Percentiles rank a stretch among this genome's conserved stretches.
Conservation (phyloP, 2,888 invertebrate genomes). For the Pseudanteris insignis region DNA sequence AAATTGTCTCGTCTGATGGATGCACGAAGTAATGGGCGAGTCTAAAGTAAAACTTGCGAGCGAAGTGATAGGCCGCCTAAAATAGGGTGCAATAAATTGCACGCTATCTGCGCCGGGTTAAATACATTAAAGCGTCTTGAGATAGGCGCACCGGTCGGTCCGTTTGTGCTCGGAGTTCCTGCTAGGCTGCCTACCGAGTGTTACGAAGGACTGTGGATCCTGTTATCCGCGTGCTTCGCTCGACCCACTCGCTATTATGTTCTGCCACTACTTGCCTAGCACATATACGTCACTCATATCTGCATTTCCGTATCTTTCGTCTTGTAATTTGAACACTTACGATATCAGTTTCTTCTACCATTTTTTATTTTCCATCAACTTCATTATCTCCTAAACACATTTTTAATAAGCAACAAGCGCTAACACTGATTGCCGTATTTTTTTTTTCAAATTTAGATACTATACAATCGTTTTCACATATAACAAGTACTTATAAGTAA, state of each 20-base stretch:
- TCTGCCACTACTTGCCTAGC: slow-evolving; percentile 40
- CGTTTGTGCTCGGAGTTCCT: slow-evolving; percentile 60
- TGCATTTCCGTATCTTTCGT: slow-evolving; percentile 40
- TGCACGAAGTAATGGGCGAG: slow-evolving; percentile 34
- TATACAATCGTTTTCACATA: too few relatives aligned
- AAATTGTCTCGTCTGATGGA: slow-evolving; percentile 28
- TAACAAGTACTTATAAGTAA: too few relatives aligned
- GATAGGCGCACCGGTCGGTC: slow-evolving; percentile 58
- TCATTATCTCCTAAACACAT: slow-evolving; percentile 21
- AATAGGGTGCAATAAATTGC: slow-evolving; percentile 65
- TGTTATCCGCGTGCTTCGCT: slow-evolving; percentile 38
- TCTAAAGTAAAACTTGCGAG: slow-evolving; percentile 50
- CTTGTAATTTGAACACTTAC: slow-evolving; percentile 30
- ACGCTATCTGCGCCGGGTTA: slow-evolving; percentile 64
- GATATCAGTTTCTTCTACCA: slow-evolving; percentile 29
- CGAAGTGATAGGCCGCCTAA: slow-evolving; percentile 56
- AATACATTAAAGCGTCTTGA: slow-evolving; percentile 65
- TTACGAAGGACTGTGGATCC: slow-evolving; percentile 42
- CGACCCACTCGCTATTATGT: slow-evolving; percentile 42
- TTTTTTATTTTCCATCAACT: slow-evolving; percentile 13
- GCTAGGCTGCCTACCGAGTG: too few relatives aligned
- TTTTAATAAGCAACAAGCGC: too few relatives aligned
- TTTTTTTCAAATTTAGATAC: too few relatives aligned
- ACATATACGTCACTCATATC: slow-evolving; percentile 42
- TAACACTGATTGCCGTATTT: too few relatives aligned